Evolutionary conservation across 2,797 vertebrate species (phyloP).

Genomic region (Spondyliosoma cantharus): DNA sequence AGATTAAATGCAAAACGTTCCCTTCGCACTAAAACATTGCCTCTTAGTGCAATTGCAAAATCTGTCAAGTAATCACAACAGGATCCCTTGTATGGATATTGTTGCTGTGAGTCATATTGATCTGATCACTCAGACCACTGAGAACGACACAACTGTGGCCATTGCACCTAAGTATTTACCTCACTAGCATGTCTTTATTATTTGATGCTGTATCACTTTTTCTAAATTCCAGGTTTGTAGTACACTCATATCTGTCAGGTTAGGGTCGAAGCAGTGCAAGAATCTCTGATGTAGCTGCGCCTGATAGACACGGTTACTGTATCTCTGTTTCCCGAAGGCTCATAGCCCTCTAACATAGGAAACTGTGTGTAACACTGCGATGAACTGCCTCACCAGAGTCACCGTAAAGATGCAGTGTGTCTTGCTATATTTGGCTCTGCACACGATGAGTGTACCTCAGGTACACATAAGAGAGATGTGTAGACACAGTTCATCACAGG

Average conservation of each 20-base stretch:
- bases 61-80: too few species aligned
- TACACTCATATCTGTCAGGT: not conserved
- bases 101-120: conserved; percentile 37
- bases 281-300: not conserved
- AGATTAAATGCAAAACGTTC: too few species aligned
- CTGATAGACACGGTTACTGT: not conserved
- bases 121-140: conserved; percentile 12
- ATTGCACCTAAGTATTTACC: not conserved
- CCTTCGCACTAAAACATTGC: too few species aligned
- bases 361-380: conserved; percentile 8
- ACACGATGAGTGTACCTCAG: not conserved
- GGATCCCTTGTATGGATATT: too few species aligned
- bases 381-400: not conserved
- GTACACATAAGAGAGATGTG: not conserved
- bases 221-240: not conserved
- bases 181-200: not conserved
- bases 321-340: not conserved
- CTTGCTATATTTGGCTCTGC: conserved; percentile 16
- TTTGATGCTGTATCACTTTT: conserved; percentile 13
- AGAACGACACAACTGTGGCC: conserved; percentile 16
- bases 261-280: not conserved
- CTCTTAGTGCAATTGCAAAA: too few species aligned
- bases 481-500: conserved; percentile 13
- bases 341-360: not conserved
- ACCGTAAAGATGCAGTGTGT: not conserved